A percentile compares a stretch with the other conserved stretches of the same genome.
Evolutionary conservation across 2,797 vertebrate genomes (phyloP).

Genomic region (Garrulus glandarius): DNA sequence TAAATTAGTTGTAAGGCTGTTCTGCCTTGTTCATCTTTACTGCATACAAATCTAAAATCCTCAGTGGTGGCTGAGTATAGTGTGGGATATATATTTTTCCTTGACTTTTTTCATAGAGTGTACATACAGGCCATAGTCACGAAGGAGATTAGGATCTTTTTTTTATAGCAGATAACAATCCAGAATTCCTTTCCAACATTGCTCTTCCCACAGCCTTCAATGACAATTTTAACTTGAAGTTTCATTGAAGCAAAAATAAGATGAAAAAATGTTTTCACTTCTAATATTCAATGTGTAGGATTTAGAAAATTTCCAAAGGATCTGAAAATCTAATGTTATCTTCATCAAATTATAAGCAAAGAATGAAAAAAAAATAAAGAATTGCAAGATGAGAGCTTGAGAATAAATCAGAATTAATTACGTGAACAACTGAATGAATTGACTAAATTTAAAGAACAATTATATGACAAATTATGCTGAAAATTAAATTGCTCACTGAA

Average conservation of each 20-base stretch:
- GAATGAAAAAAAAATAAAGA: not conserved
- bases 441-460: conserved; percentile 26
- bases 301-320: not conserved
- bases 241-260: not conserved
- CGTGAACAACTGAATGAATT: not conserved
- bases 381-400: not conserved
- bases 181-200: not conserved
- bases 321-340: not conserved
- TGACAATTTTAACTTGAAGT: not conserved
- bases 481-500: conserved; percentile 15
- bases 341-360: not conserved
- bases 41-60: not conserved
- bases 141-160: not conserved
- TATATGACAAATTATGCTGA: conserved; percentile 19
- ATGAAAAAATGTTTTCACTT: not conserved
- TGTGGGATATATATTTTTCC: not conserved
- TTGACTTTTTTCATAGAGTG: not conserved
- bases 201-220: not conserved
- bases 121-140: not conserved
- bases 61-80: not conserved
- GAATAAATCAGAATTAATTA: conserved; percentile 46
- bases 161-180: not conserved
- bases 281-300: not conserved
- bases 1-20: not conserved
- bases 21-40: not conserved